These are phyloP conservation scores for Drosophila cognata DNA, from an alignment of 2,888 invertebrate genomes.

Conservation along the genomic window DNA sequence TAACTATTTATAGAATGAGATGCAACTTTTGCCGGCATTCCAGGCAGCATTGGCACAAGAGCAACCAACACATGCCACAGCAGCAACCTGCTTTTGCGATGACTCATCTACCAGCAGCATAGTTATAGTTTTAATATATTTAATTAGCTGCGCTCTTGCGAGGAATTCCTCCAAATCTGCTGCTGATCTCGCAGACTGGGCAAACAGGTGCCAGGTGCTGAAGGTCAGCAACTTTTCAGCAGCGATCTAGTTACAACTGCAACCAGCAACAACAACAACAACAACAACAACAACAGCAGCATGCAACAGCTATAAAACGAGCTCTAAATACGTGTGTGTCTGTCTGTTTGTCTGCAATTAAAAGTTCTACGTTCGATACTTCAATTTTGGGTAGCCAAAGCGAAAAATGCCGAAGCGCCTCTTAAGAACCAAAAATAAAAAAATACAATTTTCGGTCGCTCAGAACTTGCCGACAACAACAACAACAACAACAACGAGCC, in stretches of 20 bases:
- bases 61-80: constrained; percentile 33
- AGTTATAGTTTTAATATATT: constrained; percentile 68
- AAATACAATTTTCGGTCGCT: constrained; percentile 25
- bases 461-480: constrained; percentile 42
- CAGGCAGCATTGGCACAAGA: constrained; percentile 45
- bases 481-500: constrained; percentile 13
- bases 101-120: constrained; percentile 46
- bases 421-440: constrained; percentile 8
- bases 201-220: constrained; percentile 72
- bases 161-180: constrained; percentile 43
- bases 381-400: constrained; percentile 25
- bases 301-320: constrained; percentile 3
- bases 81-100: constrained; percentile 48
- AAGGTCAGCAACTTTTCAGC: constrained; percentile 69
- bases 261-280: constrained; percentile 25
- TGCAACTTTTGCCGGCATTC: constrained; percentile 62
- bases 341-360: constrained; percentile 25
- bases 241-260: constrained; percentile 26
- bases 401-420: constrained; percentile 18
- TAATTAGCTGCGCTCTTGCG: constrained; percentile 58
- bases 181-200: constrained; percentile 30
- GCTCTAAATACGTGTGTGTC: constrained; percentile 2
- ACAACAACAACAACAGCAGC: constrained; percentile 1
- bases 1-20: constrained; percentile 76
- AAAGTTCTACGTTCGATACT: constrained; percentile 11